phyloP scores from a whole-genome alignment of 2,113 vertebrate species.

The Ageneiosus marmoratus region DNA sequence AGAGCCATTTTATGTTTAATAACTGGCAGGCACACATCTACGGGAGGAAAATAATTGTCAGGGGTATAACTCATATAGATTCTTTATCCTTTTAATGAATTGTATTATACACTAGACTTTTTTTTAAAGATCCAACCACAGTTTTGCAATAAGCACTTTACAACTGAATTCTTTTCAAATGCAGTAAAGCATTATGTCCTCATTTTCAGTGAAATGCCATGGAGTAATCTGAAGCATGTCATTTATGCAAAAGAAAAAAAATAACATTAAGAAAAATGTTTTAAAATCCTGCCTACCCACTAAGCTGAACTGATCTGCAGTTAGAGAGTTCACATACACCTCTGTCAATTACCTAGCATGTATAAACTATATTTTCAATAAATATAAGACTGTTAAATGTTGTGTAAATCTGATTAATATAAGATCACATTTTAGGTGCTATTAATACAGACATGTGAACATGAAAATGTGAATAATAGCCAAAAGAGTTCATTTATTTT shows the following conservation, averaged over 20 bases:
- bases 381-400: neutral
- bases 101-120: neutral
- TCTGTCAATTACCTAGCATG: neutral
- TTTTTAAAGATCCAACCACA: neutral
- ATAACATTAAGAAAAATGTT: neutral
- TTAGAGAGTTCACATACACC: neutral
- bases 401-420: neutral
- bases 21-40: neutral
- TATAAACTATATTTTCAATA: neutral
- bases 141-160: neutral
- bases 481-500: neutral
- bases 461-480: neutral
- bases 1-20: conserved; percentile 9
- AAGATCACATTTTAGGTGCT: neutral
- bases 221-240: neutral
- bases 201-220: neutral
- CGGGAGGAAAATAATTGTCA: neutral
- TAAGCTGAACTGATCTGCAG: neutral
- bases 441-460: too few relatives aligned
- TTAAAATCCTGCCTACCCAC: neutral
- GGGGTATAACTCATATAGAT: neutral
- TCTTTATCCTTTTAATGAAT: neutral
- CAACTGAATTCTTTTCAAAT: neutral
- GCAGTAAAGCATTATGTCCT: neutral
- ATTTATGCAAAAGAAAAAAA: neutral